These are phyloP conservation scores for Pogoniulus pusillus DNA, from an alignment of 2,797 vertebrate genomes.

Conservation along the genomic window DNA sequence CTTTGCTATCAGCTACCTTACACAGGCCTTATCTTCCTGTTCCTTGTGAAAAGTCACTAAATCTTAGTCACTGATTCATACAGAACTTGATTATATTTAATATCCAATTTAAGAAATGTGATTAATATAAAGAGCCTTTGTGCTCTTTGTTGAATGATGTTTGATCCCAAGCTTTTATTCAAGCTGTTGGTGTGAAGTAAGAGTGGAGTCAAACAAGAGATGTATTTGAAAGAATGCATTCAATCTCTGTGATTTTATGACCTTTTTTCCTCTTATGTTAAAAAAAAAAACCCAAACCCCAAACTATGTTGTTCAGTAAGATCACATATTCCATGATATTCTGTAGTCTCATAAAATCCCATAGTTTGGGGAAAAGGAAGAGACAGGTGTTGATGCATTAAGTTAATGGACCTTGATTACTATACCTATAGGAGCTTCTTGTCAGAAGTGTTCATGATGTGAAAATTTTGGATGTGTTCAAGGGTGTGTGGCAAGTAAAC, in stretches of 20 bases:
- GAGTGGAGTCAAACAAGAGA: neutral
- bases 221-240: neutral
- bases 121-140: neutral
- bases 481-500: neutral
- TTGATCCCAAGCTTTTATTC: neutral
- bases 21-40: neutral
- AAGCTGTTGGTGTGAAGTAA: neutral
- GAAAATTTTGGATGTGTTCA: constrained; percentile 14
- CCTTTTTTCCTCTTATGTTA: neutral
- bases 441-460: neutral
- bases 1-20: neutral
- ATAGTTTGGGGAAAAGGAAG: neutral
- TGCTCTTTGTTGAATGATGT: neutral
- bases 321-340: neutral
- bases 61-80: neutral
- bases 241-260: neutral
- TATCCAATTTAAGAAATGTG: neutral
- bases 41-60: neutral
- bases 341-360: neutral
- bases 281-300: neutral
- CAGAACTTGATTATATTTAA: neutral
- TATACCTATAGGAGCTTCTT: neutral
- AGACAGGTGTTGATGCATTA: neutral
- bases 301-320: neutral
- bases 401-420: neutral